Conservation (phyloP, 2,888 invertebrate species). For the Galerucella pusilla region DNA sequence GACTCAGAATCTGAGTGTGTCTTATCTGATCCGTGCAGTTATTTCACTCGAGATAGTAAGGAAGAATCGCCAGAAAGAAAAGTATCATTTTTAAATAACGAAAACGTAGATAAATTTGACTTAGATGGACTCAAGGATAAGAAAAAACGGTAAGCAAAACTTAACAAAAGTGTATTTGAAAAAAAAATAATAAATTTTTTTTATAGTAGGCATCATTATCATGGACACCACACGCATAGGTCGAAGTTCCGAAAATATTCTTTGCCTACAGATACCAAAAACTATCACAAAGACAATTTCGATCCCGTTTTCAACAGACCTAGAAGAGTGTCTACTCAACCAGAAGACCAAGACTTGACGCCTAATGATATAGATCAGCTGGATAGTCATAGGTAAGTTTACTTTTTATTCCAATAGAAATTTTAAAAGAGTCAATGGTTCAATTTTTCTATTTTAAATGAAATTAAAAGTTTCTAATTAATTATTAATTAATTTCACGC, state of each 20-base stretch:
- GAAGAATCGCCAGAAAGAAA: slow-evolving; percentile 63
- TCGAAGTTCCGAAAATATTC: slow-evolving; percentile 79
- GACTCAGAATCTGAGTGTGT: slow-evolving; percentile 63
- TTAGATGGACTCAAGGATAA: slow-evolving; percentile 60
- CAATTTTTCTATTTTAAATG: too few species aligned
- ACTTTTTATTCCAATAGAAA: too few species aligned
- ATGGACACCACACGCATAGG: slow-evolving; percentile 73
- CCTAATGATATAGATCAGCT: slow-evolving; percentile 86
- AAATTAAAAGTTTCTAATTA: too few species aligned
- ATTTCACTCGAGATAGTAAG: slow-evolving; percentile 48
- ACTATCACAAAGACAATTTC: slow-evolving; percentile 51
- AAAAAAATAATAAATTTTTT: neutral
- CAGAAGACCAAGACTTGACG: slow-evolving; percentile 81
- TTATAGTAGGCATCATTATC: slow-evolving; percentile 69
- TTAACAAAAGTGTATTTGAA: neutral
- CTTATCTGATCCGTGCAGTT: slow-evolving; percentile 62
- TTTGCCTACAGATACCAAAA: slow-evolving; percentile 75
- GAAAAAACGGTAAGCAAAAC: slow-evolving; percentile 64
- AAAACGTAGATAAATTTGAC: slow-evolving; percentile 60
- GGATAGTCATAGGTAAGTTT: slow-evolving; percentile 70
- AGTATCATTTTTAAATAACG: slow-evolving; percentile 67
- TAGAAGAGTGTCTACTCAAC: slow-evolving; percentile 75
- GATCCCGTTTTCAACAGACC: slow-evolving; percentile 50
- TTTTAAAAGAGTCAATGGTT: too few species aligned
- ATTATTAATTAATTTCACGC: too few species aligned